phyloP scores from a whole-genome alignment of 2,888 invertebrate species.

The Rhagonycha fulva region DNA sequence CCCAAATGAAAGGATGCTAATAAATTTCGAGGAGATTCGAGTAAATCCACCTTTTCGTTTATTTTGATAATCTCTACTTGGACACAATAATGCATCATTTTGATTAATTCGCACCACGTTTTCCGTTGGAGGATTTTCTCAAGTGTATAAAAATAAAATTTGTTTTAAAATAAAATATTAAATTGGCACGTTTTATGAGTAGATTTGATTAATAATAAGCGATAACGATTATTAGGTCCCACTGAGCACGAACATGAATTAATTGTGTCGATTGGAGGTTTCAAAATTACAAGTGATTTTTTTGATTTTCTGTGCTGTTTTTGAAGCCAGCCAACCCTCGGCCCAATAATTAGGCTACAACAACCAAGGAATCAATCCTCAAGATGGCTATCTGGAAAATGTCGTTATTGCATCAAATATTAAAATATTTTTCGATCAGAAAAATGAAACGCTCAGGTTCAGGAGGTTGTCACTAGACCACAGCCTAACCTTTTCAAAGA shows the following conservation, averaged over 20 bases:
- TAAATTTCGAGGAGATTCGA: background rate
- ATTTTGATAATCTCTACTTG: background rate
- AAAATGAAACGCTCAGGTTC: too few species aligned
- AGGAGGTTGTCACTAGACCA: too few species aligned
- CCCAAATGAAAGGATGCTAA: background rate
- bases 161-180: background rate
- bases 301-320: too few species aligned
- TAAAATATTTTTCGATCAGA: too few species aligned
- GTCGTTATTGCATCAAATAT: too few species aligned
- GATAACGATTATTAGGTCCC: background rate
- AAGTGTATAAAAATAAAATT: background rate
- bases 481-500: too few species aligned
- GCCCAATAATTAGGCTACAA: too few species aligned
- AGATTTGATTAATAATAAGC: background rate
- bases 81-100: background rate
- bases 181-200: background rate
- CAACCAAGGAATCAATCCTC: too few species aligned
- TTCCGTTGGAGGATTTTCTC: background rate
- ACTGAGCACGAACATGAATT: background rate
- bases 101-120: background rate
- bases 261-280: background rate
- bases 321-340: too few species aligned
- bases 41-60: background rate
- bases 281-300: too few species aligned
- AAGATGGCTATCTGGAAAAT: too few species aligned